Evolutionary conservation across 2,797 vertebrate species (phyloP).

Genomic region (Platalea minor): DNA sequence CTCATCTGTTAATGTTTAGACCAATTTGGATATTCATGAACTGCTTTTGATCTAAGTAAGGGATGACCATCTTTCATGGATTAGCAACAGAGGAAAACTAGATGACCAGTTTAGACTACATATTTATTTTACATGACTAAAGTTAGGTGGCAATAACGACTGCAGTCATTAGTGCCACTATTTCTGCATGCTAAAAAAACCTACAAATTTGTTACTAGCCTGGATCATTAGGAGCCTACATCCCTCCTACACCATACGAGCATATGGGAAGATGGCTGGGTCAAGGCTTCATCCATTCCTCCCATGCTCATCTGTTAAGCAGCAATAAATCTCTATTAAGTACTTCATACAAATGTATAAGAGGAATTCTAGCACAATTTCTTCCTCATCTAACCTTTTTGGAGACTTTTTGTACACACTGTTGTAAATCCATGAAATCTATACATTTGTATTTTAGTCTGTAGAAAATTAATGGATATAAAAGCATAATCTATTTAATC

Average conservation of each 20-base stretch:
- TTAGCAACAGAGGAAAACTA: neutral
- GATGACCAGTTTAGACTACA: neutral
- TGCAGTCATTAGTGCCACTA: neutral
- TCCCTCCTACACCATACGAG: neutral
- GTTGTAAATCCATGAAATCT: neutral
- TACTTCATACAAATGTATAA: neutral
- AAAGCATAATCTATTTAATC: neutral
- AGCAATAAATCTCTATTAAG: neutral
- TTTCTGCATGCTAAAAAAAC: neutral
- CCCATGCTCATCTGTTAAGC: neutral
- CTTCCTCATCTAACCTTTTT: neutral
- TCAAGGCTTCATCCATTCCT: neutral
- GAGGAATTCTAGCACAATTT: neutral
- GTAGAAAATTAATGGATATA: neutral
- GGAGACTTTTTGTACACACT: neutral
- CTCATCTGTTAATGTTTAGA: neutral
- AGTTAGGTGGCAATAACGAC: neutral
- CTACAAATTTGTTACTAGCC: neutral
- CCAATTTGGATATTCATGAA: neutral
- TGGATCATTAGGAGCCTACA: neutral
- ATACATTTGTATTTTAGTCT: neutral
- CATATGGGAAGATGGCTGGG: neutral
- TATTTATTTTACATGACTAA: neutral
- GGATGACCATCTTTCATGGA: neutral
- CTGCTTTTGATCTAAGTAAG: neutral